Evolutionary conservation across 2,888 invertebrate species (phyloP), one percentile per base, ranked within the genome.

Genomic region (Hesperia comma): DNA sequence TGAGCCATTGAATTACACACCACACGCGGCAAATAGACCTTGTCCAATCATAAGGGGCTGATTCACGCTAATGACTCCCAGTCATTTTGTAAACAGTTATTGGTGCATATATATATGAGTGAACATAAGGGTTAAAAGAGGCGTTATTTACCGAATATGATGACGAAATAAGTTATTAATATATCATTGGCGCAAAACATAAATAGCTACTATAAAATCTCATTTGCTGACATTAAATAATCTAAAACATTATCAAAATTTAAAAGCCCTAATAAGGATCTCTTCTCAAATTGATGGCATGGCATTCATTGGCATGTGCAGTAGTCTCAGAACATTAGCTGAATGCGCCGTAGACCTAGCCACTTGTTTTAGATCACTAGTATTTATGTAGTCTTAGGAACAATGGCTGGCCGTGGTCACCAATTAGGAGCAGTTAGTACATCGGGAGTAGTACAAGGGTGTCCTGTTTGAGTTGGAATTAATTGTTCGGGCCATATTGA

Each of bases 391-490:
- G 60, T 58, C 68, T 56, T 62, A 64, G 62, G 51, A 62, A 74
- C 74, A 74, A 74, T 74, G 63, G 70, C 49, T 74, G 66, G 70
- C 53, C 69, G 58, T 68, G 60, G 69, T 64, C 73, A 69, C 70
- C 72, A 76, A 77, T 77, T 76, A 77, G 71, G 71, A 68, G 58
- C 73, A 70, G 72, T 76, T 75, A 74, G 71, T 68, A 66, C 70
- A 19, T 37, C 32, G 58, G 58, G 51, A 43, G 15, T 46, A 66
- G 51, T 26, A 64, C 64, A 64, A 64, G 56, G 56, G 64, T 69
- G 73, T 69, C 67, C 63, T 63, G 63, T 63, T 57, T 15, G 54
- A 57, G 69, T 69, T 64, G 68, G 57, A 73, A 73, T 73, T 73
- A 74, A 73, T 73, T 74, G 73, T 72, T 66, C 61, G 54, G 63